A percentile compares a stretch with the other conserved stretches of the same genome.
phyloP scores from a whole-genome alignment of 2,113 vertebrate species.

The Megaceryle maxima region DNA sequence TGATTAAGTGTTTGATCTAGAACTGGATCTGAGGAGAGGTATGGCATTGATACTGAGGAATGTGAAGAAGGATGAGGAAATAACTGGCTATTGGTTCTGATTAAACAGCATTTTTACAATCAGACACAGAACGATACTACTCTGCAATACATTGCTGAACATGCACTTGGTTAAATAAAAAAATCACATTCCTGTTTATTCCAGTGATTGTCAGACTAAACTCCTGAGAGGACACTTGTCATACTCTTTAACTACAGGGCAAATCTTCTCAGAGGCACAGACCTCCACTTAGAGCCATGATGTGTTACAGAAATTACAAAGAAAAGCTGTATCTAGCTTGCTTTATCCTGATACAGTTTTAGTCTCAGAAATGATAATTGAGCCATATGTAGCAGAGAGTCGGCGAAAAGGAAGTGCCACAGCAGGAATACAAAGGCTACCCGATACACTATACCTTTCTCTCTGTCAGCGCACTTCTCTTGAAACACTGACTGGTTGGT shows the following conservation, averaged over 20 bases:
- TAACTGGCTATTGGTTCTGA: background rate
- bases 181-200: background rate
- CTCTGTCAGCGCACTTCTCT: background rate
- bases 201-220: background rate
- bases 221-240: background rate
- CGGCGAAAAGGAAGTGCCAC: background rate
- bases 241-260: background rate
- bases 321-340: background rate
- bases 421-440: conserved; percentile 30
- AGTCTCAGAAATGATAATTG: background rate
- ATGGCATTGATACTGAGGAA: background rate
- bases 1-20: background rate
- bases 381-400: background rate
- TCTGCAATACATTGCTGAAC: background rate
- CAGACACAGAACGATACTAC: background rate
- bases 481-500: conserved; percentile 15
- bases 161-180: background rate
- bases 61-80: background rate
- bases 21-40: background rate
- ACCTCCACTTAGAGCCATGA: background rate
- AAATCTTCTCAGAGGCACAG: background rate
- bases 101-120: background rate
- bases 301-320: background rate
- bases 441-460: background rate
- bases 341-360: background rate